phyloP scores from a whole-genome alignment of 2,888 invertebrate species.

The Pharmacophagus antenor region DNA sequence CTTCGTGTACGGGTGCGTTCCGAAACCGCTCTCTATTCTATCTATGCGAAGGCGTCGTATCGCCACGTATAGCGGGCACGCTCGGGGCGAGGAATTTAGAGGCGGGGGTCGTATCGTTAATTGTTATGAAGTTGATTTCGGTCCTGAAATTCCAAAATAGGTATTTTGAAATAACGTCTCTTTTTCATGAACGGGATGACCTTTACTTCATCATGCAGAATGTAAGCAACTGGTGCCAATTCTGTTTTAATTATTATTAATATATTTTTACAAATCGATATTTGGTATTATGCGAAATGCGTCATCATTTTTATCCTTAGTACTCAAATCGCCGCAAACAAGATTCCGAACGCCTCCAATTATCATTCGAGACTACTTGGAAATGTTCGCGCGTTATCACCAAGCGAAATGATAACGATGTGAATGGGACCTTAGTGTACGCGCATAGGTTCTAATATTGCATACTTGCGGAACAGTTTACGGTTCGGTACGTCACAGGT shows the following conservation, averaged over 20 bases:
- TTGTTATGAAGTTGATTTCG: conserved; percentile 82
- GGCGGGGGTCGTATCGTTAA: conserved; percentile 82
- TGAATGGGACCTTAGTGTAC: conserved; percentile 47
- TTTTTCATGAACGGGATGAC: conserved; percentile 58
- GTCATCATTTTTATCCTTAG: conserved; percentile 31
- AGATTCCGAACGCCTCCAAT: conserved; percentile 46
- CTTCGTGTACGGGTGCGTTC: conserved; percentile 74
- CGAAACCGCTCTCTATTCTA: conserved; percentile 82
- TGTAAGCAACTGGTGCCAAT: conserved; percentile 34
- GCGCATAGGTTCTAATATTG: conserved; percentile 51
- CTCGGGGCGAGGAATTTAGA: conserved; percentile 81
- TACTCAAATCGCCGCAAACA: conserved; percentile 33
- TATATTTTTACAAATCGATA: conserved; percentile 30
- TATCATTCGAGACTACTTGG: conserved; percentile 45
- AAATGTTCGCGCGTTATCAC: conserved; percentile 60
- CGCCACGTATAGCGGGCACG: conserved; percentile 79
- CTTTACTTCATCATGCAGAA: conserved; percentile 40
- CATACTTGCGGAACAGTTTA: conserved; percentile 32
- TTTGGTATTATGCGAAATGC: conserved; percentile 32
- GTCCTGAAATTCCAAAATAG: conserved; percentile 80
- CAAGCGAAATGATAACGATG: conserved; percentile 61
- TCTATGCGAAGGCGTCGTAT: conserved; percentile 81
- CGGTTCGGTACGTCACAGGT: conserved; percentile 34
- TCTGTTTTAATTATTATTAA: conserved; percentile 39
- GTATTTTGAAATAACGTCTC: conserved; percentile 78